Evolutionary conservation across 2,888 invertebrate species (phyloP), one percentile per base, ranked within the genome.

Genomic region (Coremacera marginata): DNA sequence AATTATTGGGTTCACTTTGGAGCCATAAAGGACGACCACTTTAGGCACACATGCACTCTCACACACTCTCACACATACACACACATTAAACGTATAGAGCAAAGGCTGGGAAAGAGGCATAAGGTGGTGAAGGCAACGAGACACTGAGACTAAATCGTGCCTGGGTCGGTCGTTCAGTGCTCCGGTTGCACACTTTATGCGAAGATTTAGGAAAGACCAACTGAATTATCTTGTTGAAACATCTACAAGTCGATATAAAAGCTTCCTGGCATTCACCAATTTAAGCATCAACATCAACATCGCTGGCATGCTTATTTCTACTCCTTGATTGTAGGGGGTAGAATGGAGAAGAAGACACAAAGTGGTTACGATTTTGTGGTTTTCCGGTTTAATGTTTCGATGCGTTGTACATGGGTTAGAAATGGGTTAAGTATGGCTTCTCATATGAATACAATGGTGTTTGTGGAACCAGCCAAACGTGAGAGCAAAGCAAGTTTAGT

Each of bases 1-100:
- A 60, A 60, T 27, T 60, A 60, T 60, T 60, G 27, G 60, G 60
- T 60, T 60, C 60, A 60, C 60, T 60, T 60, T 60, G 27, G 60
- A 60, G 60, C 27, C 60, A 19, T 60, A 27, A 60, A 27, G 60
- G 60, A 60, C 27, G 60, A 60, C 60, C 27, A 60, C 27, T 25
- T 60, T 27, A 22, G 9, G 11, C 60, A 5, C 25, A 60, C 60
- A 55, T 55, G 1, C 55, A 55, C 55, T 22, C n/a, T 9, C 4
- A 55, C 22, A 5, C 7, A 55, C 7, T 9, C 9, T 22, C 14
- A 57, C 22, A 57, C 57, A 27, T n/a, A 19, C 25, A 57, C 8
- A 57, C 22, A 57, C 57, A 19, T 27, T 22, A 2, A 27, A 22
- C 14, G 11, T 44, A 44, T 44, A 14, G 11, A 44, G 11, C 22